These are phyloP conservation scores for Phoeniculus purpureus DNA, from an alignment of 2,797 vertebrate genomes.

Conservation along the genomic window DNA sequence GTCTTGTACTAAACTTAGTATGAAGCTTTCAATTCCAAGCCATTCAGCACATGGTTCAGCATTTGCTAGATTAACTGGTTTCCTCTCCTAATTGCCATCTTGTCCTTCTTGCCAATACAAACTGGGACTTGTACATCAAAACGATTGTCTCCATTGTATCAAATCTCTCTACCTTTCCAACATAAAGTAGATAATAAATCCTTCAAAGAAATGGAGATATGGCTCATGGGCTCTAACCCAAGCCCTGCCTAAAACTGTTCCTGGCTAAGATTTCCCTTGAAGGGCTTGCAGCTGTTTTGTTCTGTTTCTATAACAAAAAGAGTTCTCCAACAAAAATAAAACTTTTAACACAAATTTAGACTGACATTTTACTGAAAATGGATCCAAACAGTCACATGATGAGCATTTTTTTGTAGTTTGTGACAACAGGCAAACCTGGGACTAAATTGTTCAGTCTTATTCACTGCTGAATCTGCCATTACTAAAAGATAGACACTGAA, in stretches of 20 bases:
- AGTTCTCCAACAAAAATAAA: background rate
- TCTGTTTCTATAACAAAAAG: background rate
- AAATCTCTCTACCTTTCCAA: background rate
- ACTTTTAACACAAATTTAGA: background rate
- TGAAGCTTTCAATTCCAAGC: background rate
- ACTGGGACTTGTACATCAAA: background rate
- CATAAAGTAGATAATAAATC: background rate
- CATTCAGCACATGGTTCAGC: constrained; percentile 23
- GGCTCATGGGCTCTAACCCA: background rate
- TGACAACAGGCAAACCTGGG: background rate
- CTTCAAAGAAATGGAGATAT: background rate
- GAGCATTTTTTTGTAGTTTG: background rate
- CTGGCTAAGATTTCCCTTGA: background rate
- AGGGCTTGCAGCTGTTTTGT: background rate
- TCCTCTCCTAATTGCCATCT: background rate
- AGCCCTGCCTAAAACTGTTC: background rate
- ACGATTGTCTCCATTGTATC: background rate
- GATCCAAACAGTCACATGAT: background rate
- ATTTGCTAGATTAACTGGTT: constrained; percentile 3
- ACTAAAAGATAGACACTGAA: background rate
- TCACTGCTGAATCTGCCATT: background rate
- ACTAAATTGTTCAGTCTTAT: background rate
- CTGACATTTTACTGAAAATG: background rate
- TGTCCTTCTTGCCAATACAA: background rate
- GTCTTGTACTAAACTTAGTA: constrained; percentile 7